A percentile compares a stretch with the other conserved stretches of the same genome.
Evolutionary conservation across 2,888 invertebrate genomes (phyloP).

Genomic region (Megalurothrips usitatus): DNA sequence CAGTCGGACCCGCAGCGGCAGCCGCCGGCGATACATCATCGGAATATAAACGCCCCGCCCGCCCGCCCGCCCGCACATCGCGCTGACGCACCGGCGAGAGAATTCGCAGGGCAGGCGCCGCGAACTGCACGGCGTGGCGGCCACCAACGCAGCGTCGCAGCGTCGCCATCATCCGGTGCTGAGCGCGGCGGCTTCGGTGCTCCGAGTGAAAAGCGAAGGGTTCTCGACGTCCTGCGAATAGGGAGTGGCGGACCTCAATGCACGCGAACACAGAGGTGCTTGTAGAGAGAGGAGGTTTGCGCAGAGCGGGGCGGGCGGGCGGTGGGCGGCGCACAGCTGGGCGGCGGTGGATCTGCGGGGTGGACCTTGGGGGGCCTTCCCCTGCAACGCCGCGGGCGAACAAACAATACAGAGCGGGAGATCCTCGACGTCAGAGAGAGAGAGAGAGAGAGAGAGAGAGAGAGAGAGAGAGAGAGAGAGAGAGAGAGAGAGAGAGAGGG

Average conservation of each 20-base stretch:
- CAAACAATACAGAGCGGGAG: constrained; percentile 8
- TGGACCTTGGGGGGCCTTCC: neutral
- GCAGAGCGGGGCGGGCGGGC: neutral
- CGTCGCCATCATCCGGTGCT: no score
- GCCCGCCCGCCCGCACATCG: no score
- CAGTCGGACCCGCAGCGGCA: no score
- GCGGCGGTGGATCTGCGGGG: neutral
- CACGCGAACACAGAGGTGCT: no score
- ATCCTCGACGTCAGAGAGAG: neutral
- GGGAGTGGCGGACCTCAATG: no score
- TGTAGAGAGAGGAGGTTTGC: no score
- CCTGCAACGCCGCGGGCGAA: neutral
- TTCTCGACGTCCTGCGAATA: no score
- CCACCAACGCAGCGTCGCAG: no score
- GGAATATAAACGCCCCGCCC: no score
- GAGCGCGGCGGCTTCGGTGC: no score
- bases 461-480: neutral
- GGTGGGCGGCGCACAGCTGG: neutral
- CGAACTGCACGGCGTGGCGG: neutral
- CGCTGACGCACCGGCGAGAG: neutral
- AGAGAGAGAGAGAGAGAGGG: neutral
- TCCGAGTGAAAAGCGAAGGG: no score
- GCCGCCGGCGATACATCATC: no score
- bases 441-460: neutral
- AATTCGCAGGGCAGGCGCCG: neutral